phyloP scores from a whole-genome alignment of 2,888 invertebrate species.

The Eristalis arbustorum region DNA sequence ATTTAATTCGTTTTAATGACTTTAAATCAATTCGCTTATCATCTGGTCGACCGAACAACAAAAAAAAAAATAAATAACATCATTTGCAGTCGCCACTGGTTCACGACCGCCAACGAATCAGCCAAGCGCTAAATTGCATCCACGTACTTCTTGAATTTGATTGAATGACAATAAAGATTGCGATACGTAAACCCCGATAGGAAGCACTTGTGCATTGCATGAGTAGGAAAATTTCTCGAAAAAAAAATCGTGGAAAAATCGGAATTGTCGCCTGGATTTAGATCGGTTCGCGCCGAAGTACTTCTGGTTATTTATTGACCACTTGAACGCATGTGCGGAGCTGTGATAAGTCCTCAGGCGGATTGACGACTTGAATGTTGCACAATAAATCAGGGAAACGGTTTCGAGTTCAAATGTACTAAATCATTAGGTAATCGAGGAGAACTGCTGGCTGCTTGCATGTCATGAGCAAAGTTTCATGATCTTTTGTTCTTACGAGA shows the following conservation, averaged over 20 bases:
- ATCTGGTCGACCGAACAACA: background rate
- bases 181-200: background rate
- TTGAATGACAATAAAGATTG: slow-evolving; percentile 8
- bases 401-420: too few species aligned
- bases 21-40: slow-evolving; percentile 9
- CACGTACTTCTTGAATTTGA: background rate
- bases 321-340: background rate
- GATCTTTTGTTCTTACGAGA: too few species aligned
- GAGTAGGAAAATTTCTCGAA: background rate
- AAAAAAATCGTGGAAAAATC: background rate
- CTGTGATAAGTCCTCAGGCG: background rate
- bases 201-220: background rate
- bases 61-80: background rate
- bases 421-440: too few species aligned
- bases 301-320: background rate
- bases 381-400: too few species aligned
- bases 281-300: background rate
- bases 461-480: too few species aligned
- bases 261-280: background rate
- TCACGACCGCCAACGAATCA: background rate
- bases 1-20: slow-evolving; percentile 14
- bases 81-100: background rate
- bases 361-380: background rate
- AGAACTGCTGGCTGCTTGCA: too few species aligned
- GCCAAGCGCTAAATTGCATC: background rate